These are phyloP conservation scores for Sitta europaea DNA, from an alignment of 2,113 vertebrate species.

Conservation along the genomic window DNA sequence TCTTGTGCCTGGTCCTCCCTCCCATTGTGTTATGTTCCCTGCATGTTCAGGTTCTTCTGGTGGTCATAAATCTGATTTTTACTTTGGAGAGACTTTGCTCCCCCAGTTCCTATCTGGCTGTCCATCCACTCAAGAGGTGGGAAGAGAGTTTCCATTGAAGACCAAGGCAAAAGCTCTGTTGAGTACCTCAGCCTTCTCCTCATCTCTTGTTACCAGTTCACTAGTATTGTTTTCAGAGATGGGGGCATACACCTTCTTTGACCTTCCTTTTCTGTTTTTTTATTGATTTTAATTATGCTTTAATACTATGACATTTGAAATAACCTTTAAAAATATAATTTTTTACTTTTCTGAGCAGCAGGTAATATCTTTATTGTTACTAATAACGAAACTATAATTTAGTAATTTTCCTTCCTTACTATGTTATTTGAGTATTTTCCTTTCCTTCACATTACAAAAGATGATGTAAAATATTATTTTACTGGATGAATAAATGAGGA, in stretches of 20 bases:
- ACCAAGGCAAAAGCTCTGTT: not conserved
- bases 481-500: not conserved
- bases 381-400: not conserved
- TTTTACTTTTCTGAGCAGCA: not conserved
- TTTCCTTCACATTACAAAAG: not conserved
- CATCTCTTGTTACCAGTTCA: not conserved
- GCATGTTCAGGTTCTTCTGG: accelerated
- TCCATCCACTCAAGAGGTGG: not conserved
- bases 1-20: not conserved
- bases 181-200: not conserved
- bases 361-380: not conserved
- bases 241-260: accelerated
- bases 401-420: not conserved
- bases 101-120: not conserved
- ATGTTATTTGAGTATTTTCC: not conserved
- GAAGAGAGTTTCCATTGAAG: not conserved
- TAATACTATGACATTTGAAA: not conserved
- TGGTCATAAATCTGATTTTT: not conserved
- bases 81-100: not conserved
- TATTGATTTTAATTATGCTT: not conserved
- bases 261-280: not conserved
- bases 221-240: not conserved
- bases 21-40: not conserved
- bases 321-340: slow-evolving; percentile 5
- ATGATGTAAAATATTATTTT: not conserved